Base-by-base conservation (phyloP, 30 jellyfish, hydroid and myxozoan genomes). In the Phacellophora camtschatica region DNA sequence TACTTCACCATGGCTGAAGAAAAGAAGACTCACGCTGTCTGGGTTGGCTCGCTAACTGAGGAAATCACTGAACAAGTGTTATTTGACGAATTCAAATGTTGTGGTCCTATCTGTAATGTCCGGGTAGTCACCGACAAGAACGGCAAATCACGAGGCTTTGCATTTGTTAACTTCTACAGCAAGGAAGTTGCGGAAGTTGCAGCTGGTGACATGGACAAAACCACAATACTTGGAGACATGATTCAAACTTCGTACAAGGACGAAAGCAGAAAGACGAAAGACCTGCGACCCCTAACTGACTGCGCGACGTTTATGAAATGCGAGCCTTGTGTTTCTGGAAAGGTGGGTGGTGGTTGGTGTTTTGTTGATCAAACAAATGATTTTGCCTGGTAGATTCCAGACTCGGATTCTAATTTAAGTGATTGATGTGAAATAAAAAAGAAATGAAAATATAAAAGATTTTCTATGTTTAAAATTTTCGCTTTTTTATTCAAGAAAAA, bases 161-260 rank as follows among this genome's bases (percentile, higher is more conserved):
- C 65, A 22, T 87, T 34, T 29, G 87, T 77, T 39, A 77, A 87
- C 61, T 87, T 68, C 46, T 51, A 51, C 49, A 77, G 75, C 72
- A 55, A 69, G 19, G 96, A 87, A 45, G 96, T 76, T 7, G 96
- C 96, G 5, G 96, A 87, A 57, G 88, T 76, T 18, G 96, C 96
- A 27, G 96, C 96, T 3, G 53, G 37, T 27, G 93, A 87, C 3
- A 77, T 77, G 93, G 61, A 87, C 64, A 84, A 58, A 2, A 30
- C 74, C 6, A n/a, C 20, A 10, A 77, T 77, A 1, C 34, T 18
- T 42, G 81, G 88, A 23, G 39, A 46, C 48, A 18, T 22, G 5
- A 37, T 56, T 11, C 25, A 31, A 32, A 27, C 88, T 69, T 66
- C 88, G 12, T 39, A 39, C 24, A 71, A 46, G 27, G 81, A 23